Evolutionary conservation across 2,113 vertebrate species (phyloP).

Genomic region (Seriola dumerili): DNA sequence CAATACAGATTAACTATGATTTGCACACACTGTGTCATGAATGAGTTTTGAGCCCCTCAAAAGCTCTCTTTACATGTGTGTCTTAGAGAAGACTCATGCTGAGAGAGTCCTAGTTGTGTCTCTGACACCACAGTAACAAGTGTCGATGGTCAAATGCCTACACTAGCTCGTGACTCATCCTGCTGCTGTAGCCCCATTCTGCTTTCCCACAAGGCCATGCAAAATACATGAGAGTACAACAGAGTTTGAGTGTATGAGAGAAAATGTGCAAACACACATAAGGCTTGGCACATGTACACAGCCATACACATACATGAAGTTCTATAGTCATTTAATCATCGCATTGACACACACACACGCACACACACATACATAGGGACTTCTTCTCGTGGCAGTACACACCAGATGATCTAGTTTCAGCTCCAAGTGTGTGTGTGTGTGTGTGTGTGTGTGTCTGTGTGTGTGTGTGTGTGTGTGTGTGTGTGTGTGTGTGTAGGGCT

Average conservation of each 20-base stretch:
- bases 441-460: too few species aligned
- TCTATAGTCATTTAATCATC: conserved; percentile 43
- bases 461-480: conserved; percentile 12
- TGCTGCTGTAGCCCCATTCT: conserved; percentile 33
- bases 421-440: conserved; percentile 14
- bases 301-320: conserved; percentile 25
- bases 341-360: conserved; percentile 31
- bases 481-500: conserved; percentile 22
- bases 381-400: conserved; percentile 41
- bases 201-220: conserved; percentile 53
- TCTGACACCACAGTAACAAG: conserved; percentile 42
- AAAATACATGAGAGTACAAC: conserved; percentile 53
- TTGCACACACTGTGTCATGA: conserved; percentile 17
- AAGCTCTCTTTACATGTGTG: conserved; percentile 10
- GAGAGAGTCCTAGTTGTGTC: conserved; percentile 1
- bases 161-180: conserved; percentile 48
- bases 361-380: neutral
- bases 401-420: conserved; percentile 57
- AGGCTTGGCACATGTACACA: neutral
- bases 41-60: conserved; percentile 19
- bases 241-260: conserved; percentile 14
- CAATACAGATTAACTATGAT: conserved; percentile 19
- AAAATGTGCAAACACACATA: conserved; percentile 31
- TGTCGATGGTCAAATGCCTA: conserved; percentile 46
- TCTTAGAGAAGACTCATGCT: conserved; percentile 1